phyloP scores from a whole-genome alignment of 2,888 invertebrate genomes.

The Phortica magna region DNA sequence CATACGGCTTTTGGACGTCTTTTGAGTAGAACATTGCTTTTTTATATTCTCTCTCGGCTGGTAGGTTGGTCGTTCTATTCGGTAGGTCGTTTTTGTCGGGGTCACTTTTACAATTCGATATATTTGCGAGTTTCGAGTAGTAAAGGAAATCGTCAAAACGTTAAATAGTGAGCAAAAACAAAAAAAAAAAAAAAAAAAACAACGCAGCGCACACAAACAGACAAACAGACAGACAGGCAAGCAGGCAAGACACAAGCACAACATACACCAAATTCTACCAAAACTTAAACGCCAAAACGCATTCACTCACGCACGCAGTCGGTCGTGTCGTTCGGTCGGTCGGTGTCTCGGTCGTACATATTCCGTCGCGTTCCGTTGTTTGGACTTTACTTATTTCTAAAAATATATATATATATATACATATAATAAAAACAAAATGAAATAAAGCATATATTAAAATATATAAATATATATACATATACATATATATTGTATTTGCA shows the following conservation, averaged over 20 bases:
- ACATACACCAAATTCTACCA: neutral
- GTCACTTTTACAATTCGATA: neutral
- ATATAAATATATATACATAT: constrained; percentile 33
- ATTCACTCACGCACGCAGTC: constrained; percentile 9
- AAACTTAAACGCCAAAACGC: constrained; percentile 13
- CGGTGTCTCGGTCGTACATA: constrained; percentile 48
- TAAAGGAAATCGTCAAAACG: neutral
- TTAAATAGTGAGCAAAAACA: constrained; percentile 5
- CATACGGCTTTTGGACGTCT: constrained; percentile 77
- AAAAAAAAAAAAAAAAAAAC: too few relatives aligned
- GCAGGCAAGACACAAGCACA: neutral
- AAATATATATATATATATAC: constrained; percentile 56
- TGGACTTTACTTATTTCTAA: constrained; percentile 72
- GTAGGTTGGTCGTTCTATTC: neutral
- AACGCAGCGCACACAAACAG: constrained; percentile 58
- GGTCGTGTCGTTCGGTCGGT: constrained; percentile 63
- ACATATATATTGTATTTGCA: constrained; percentile 48
- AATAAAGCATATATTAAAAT: constrained; percentile 37
- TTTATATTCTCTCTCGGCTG: constrained; percentile 68
- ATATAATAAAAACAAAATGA: constrained; percentile 44
- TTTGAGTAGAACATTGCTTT: constrained; percentile 76
- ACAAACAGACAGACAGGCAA: constrained; percentile 52
- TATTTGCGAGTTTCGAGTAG: neutral
- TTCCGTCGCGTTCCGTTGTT: constrained; percentile 38
- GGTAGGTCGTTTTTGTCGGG: constrained; percentile 8